Percentiles rank a stretch among this genome's conserved stretches.
Evolutionary conservation across 2,888 invertebrate genomes (phyloP).

Genomic region (Drosophila mulleri): DNA sequence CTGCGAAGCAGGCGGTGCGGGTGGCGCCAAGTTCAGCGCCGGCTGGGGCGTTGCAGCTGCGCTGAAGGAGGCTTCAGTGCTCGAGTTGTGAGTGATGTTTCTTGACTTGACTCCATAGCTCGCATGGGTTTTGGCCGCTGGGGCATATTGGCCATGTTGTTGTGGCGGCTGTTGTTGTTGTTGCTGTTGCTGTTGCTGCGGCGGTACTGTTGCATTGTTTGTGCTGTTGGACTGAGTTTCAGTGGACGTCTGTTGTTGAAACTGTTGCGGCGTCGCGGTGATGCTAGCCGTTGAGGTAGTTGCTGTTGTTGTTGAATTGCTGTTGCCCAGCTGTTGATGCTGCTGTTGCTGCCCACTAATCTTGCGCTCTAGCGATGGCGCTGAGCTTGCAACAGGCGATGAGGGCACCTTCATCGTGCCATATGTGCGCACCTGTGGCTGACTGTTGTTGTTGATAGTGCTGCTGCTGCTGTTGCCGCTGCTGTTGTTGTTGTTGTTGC

Average conservation of each 20-base stretch:
- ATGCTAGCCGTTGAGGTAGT: constrained; percentile 85
- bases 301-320: constrained; percentile 83
- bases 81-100: constrained; percentile 30
- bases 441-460: constrained; percentile 66
- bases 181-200: constrained; percentile 43
- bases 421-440: constrained; percentile 82
- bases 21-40: constrained; percentile 78
- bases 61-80: constrained; percentile 41
- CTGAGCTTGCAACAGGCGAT: constrained; percentile 85
- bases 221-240: constrained; percentile 44
- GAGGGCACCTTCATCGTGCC: constrained; percentile 84
- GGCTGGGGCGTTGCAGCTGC: constrained; percentile 55
- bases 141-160: constrained; percentile 34
- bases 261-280: constrained; percentile 83
- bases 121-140: constrained; percentile 49
- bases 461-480: constrained; percentile 18
- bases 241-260: constrained; percentile 71
- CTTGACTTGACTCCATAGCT: constrained; percentile 61
- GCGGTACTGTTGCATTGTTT: constrained; percentile 42
- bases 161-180: constrained; percentile 43
- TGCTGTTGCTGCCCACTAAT: constrained; percentile 57
- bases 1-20: constrained; percentile 83
- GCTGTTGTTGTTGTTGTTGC: constrained; percentile 18
- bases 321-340: constrained; percentile 19
- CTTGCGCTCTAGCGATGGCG: constrained; percentile 86